Percentiles rank a stretch among this genome's conserved stretches.
These are phyloP conservation scores for cat (Felis catus) DNA, from an alignment of 2,113 vertebrate species.

Conservation along the genomic window DNA sequence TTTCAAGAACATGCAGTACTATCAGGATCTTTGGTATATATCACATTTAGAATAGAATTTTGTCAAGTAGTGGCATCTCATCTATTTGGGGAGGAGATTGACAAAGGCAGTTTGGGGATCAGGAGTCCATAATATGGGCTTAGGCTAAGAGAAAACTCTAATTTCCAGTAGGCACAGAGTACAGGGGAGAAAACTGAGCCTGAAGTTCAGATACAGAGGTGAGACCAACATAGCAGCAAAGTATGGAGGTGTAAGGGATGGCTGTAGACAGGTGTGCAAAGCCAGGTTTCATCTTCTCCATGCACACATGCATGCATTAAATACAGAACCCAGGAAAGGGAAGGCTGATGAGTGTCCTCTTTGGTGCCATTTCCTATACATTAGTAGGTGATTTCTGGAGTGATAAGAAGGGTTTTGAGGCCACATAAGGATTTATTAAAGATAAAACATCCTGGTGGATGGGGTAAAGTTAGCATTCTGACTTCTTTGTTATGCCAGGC, in stretches of 20 bases:
- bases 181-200: background rate
- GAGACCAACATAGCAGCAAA: background rate
- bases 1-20: background rate
- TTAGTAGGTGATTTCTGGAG: background rate
- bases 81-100: background rate
- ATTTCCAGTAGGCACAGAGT: background rate
- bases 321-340: background rate
- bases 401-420: background rate
- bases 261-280: background rate
- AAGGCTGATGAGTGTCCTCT: background rate
- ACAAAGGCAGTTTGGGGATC: background rate
- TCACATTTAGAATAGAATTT: background rate
- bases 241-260: background rate
- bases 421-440: background rate
- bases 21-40: background rate
- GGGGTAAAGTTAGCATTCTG: background rate
- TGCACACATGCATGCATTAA: background rate
- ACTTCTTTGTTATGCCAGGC: background rate
- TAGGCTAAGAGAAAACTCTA: background rate
- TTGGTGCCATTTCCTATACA: background rate
- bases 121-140: background rate
- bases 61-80: background rate
- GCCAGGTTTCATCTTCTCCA: background rate
- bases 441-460: background rate
- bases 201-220: background rate